Conservation (phyloP, 2,797 vertebrate species). For the Acridotheres tristis region DNA sequence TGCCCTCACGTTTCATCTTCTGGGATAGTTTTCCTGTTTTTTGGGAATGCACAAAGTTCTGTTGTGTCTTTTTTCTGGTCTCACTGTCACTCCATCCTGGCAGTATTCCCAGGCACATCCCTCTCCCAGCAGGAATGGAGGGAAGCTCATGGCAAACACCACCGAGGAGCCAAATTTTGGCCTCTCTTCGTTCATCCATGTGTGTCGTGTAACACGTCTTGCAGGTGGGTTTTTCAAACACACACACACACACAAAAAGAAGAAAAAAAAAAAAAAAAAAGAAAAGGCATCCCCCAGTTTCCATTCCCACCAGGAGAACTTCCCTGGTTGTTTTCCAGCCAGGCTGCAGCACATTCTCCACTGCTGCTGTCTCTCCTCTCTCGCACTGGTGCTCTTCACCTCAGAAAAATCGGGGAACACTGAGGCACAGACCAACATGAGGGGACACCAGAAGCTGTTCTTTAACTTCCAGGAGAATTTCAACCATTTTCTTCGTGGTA, state of each 20-base stretch:
- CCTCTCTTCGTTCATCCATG: conserved; percentile 4
- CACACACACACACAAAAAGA: too few relatives aligned
- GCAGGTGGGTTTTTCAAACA: conserved; percentile 3
- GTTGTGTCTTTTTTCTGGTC: conserved; percentile 4
- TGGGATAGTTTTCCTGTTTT: conserved; percentile 12
- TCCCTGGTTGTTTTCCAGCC: neutral
- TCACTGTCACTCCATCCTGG: neutral
- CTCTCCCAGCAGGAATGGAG: neutral
- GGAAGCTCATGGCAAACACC: neutral
- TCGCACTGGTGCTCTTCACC: conserved; percentile 3
- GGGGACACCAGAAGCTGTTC: neutral
- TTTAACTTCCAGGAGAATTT: neutral
- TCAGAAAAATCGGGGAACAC: neutral
- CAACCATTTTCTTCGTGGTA: neutral
- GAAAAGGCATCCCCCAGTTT: neutral
- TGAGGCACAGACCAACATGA: neutral
- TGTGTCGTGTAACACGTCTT: neutral
- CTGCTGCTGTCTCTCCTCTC: neutral
- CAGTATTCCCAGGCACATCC: neutral
- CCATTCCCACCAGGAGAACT: neutral
- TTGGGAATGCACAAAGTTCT: conserved; percentile 29
- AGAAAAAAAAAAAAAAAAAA: neutral
- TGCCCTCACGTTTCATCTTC: conserved; percentile 16
- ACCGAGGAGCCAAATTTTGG: neutral
- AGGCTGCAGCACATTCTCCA: neutral